Conservation (phyloP, 2,797 vertebrate species). For the Rhynchotus rufescens region DNA sequence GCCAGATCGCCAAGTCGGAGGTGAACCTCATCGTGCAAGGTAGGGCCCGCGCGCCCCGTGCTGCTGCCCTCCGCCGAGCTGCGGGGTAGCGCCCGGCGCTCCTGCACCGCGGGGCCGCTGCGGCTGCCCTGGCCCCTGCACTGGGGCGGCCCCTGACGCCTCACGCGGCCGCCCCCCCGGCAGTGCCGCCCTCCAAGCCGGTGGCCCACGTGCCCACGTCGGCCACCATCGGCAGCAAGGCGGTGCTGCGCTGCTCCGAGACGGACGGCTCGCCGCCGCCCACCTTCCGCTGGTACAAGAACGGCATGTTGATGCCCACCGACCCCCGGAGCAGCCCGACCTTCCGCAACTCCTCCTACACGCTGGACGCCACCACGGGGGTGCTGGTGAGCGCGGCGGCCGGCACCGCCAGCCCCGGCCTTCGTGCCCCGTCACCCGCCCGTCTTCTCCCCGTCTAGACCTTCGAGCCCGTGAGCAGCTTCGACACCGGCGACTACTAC, state of each 20-base stretch:
- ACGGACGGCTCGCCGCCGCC: constrained; percentile 81
- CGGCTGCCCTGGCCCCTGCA: too few relatives aligned
- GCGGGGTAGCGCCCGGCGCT: too few relatives aligned
- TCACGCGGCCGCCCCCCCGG: neutral
- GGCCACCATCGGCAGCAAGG: constrained; percentile 78
- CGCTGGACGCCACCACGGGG: constrained; percentile 74
- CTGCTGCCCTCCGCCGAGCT: neutral
- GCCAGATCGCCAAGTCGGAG: constrained; percentile 58
- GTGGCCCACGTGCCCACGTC: constrained; percentile 80
- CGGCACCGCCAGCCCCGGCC: too few relatives aligned
- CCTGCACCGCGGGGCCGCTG: too few relatives aligned
- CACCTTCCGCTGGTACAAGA: constrained; percentile 86
- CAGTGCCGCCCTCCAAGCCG: constrained; percentile 87
- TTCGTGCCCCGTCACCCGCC: neutral
- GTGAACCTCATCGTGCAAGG: constrained; percentile 85
- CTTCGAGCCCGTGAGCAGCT: constrained; percentile 66
- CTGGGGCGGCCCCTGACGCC: neutral
- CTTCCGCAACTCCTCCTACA: constrained; percentile 88
- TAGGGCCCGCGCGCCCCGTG: constrained; percentile 14
- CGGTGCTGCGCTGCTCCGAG: constrained; percentile 81
- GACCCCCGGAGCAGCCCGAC: constrained; percentile 78
- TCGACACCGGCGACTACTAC: constrained; percentile 81
- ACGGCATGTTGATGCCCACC: constrained; percentile 70
- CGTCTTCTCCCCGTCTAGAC: constrained; percentile 69
- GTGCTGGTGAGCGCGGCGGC: constrained; percentile 81